phyloP scores from a whole-genome alignment of 2,888 invertebrate species.

The Platycheirus rosarum region DNA sequence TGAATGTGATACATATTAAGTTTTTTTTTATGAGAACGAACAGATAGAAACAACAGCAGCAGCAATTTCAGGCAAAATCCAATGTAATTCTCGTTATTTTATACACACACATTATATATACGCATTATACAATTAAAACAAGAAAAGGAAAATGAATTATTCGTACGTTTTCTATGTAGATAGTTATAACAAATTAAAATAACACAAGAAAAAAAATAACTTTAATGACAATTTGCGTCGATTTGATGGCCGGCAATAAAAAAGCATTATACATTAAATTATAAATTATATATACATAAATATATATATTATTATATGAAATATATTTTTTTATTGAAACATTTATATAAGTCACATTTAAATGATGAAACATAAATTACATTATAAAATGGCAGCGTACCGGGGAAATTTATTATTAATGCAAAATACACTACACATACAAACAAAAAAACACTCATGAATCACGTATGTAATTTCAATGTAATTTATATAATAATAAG shows the following conservation, averaged over 20 bases:
- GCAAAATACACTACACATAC: background rate
- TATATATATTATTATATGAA: constrained; percentile 50
- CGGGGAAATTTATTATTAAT: constrained; percentile 30
- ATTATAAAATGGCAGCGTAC: constrained; percentile 51
- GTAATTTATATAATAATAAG: constrained; percentile 27
- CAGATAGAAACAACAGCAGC: constrained; percentile 33
- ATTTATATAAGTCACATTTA: constrained; percentile 71
- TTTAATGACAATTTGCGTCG: constrained; percentile 72
- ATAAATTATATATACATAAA: constrained; percentile 35
- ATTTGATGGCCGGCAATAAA: constrained; percentile 65
- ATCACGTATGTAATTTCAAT: constrained; percentile 54
- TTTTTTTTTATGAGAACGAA: constrained; percentile 55
- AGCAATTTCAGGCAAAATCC: constrained; percentile 63
- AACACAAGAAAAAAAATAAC: constrained; percentile 41
- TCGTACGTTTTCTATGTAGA: constrained; percentile 69
- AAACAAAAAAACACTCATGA: constrained; percentile 12
- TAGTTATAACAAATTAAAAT: constrained; percentile 68
- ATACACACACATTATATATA: constrained; percentile 64
- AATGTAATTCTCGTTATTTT: constrained; percentile 72
- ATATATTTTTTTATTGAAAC: constrained; percentile 73
- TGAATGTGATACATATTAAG: constrained; percentile 70
- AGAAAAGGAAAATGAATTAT: constrained; percentile 42
- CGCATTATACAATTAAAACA: constrained; percentile 49
- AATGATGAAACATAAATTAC: constrained; percentile 32
- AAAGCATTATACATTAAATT: constrained; percentile 62